These are phyloP conservation scores for Amphiduros pacificus DNA, from an alignment of 2,888 invertebrate species.

Conservation along the genomic window DNA sequence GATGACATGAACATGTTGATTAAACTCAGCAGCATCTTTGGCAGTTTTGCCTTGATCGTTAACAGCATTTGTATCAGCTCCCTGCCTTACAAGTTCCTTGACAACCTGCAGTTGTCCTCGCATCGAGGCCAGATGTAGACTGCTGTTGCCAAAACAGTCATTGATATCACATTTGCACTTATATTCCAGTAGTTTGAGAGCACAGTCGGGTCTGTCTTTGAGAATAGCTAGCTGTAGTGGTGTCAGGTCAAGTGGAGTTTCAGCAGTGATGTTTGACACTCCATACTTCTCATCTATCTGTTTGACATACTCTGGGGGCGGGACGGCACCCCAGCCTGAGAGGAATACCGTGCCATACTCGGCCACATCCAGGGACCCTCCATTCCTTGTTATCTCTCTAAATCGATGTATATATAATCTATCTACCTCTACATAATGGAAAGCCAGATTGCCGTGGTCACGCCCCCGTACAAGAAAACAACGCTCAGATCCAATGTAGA, in stretches of 20 bases:
- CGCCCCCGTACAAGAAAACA: constrained; percentile 6
- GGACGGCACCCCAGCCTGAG: constrained; percentile 6
- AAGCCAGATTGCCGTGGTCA: neutral
- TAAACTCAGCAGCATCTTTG: neutral
- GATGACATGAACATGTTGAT: too few species aligned
- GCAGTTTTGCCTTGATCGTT: neutral
- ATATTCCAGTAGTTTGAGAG: neutral
- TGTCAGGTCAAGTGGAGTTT: constrained; percentile 1
- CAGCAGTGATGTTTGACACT: neutral
- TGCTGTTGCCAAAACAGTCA: neutral
- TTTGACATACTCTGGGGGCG: neutral
- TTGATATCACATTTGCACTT: neutral
- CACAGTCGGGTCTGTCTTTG: neutral
- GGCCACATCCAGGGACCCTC: constrained; percentile 8
- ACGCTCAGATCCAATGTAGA: constrained; percentile 6
- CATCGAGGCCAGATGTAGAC: constrained; percentile 6
- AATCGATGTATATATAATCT: neutral
- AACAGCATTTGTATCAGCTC: constrained; percentile 28
- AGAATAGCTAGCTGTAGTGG: constrained; percentile 1
- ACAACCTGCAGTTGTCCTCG: neutral
- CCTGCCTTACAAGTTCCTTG: constrained; percentile 36
- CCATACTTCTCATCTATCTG: constrained; percentile 8
- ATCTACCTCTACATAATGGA: constrained; percentile 10
- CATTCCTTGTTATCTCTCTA: neutral
- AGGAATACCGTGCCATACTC: neutral